phyloP scores from a whole-genome alignment of 2,888 invertebrate species.

The Zygothrica quintamaculata region DNA sequence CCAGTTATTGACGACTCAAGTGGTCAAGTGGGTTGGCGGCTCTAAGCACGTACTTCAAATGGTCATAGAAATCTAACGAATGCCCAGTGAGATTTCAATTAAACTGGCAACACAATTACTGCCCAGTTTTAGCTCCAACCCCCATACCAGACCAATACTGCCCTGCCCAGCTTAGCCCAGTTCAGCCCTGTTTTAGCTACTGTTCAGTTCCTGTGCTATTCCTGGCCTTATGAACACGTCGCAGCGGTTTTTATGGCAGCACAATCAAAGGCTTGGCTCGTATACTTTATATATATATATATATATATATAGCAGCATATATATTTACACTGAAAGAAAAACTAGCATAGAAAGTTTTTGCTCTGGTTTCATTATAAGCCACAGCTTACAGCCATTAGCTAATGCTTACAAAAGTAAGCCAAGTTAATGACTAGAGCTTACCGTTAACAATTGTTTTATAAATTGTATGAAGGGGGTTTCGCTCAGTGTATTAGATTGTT shows the following conservation, averaged over 20 bases:
- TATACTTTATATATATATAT: constrained; percentile 4
- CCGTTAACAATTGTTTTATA: no score
- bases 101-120: constrained; percentile 55
- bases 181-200: constrained; percentile 18
- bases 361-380: background rate
- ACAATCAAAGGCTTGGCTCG: constrained; percentile 55
- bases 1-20: constrained; percentile 11
- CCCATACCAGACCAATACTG: constrained; percentile 46
- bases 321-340: constrained; percentile 37
- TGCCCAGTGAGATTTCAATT: constrained; percentile 71
- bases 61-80: constrained; percentile 51
- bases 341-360: no score
- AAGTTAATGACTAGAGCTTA: no score
- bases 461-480: constrained; percentile 5
- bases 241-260: constrained; percentile 51
- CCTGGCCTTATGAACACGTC: constrained; percentile 58
- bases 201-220: constrained; percentile 11
- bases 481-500: constrained; percentile 34
- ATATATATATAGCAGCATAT: no score
- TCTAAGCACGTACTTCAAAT: constrained; percentile 72
- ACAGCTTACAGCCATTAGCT: no score
- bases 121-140: constrained; percentile 6
- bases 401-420: no score
- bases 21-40: constrained; percentile 8
- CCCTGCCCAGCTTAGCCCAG: constrained; percentile 21